These are phyloP conservation scores for Mormyrops boulengeri DNA, from an alignment of 2,797 vertebrate genomes.

Conservation along the genomic window DNA sequence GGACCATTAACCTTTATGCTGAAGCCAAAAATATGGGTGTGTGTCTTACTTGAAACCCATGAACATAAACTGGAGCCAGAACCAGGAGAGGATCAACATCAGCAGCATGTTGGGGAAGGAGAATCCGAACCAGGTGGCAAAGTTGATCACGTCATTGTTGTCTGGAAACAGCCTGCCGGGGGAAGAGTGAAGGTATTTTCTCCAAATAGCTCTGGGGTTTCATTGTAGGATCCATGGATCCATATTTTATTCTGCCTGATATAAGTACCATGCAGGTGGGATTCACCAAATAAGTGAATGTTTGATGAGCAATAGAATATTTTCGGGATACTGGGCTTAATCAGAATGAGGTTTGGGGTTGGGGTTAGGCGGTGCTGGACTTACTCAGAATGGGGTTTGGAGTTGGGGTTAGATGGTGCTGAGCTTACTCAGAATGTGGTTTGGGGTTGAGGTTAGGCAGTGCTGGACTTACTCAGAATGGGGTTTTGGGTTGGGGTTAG, in stretches of 20 bases:
- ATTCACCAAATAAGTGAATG: no score
- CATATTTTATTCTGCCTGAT: no score
- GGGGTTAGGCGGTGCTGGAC: background rate
- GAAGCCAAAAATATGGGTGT: background rate
- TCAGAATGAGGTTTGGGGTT: background rate
- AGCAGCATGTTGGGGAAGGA: slow-evolving; percentile 78
- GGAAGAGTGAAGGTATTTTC: background rate
- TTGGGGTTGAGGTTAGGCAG: background rate
- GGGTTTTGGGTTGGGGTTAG: background rate
- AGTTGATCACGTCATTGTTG: slow-evolving; percentile 75
- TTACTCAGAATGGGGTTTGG: slow-evolving; percentile 35
- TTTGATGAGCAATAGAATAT: no score
- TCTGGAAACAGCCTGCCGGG: slow-evolving; percentile 59
- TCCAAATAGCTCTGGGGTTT: background rate
- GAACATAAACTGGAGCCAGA: slow-evolving; percentile 82
- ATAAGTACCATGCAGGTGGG: no score
- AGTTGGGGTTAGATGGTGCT: no score
- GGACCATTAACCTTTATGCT: background rate
- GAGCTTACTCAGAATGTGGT: background rate
- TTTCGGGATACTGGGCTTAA: no score
- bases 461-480: background rate
- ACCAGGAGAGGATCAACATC: slow-evolving; percentile 69
- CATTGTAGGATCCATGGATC: background rate
- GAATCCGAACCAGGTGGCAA: slow-evolving; percentile 87
- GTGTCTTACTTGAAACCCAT: slow-evolving; percentile 80